A percentile compares a stretch with the other conserved stretches of the same genome.
phyloP scores from a whole-genome alignment of 1,140 invertebrate genomes.

The Apocrypta bakeri region DNA sequence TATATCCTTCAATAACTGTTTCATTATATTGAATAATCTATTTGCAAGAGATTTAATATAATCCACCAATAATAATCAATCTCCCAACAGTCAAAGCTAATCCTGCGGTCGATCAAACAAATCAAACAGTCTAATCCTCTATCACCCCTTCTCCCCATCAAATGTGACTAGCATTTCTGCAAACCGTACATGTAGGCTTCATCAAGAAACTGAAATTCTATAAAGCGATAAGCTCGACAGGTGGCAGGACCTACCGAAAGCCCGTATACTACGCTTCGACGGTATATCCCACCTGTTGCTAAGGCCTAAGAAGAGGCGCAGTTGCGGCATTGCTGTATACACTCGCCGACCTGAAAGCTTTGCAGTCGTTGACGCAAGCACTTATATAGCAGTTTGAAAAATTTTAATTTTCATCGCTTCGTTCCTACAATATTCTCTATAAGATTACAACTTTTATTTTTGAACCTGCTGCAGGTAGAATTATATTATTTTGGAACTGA shows the following conservation, averaged over 20 bases:
- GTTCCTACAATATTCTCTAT: neutral
- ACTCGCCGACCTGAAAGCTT: neutral
- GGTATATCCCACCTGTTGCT: slow-evolving; percentile 37
- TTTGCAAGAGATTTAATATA: too few species aligned
- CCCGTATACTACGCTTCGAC: neutral
- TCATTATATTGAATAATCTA: too few species aligned
- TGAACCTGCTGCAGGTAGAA: neutral
- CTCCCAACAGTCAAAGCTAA: neutral
- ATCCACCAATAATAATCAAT: neutral
- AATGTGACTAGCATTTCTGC: neutral
- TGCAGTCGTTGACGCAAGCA: too few species aligned
- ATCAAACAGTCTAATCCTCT: neutral
- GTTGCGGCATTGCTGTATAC: neutral
- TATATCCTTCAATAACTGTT: neutral
- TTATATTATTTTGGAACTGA: too few species aligned
- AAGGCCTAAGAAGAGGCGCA: slow-evolving; percentile 11
- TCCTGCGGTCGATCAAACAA: neutral
- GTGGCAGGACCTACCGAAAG: neutral
- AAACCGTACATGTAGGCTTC: too few species aligned
- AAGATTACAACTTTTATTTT: neutral
- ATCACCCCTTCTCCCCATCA: too few species aligned
- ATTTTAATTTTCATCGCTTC: neutral
- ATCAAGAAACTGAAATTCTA: neutral
- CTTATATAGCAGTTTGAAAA: neutral
- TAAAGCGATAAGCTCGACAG: neutral